Evolutionary conservation across 1,140 invertebrate species (phyloP).

Genomic region (Drosophila kurseongensis): DNA sequence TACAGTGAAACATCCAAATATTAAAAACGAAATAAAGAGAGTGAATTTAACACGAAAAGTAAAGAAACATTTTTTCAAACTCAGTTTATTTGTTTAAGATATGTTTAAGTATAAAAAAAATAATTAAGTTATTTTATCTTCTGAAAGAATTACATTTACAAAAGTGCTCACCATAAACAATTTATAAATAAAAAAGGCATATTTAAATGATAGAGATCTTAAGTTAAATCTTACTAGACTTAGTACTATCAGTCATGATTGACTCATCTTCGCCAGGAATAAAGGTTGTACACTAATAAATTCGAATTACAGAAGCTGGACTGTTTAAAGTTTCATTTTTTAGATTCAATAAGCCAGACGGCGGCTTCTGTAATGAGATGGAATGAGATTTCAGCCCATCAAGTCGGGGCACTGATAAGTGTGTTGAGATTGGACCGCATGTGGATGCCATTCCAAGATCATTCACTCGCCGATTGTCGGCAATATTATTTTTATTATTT

Average conservation of each 20-base stretch:
- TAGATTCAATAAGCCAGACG: constrained; percentile 25
- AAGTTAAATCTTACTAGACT: no score
- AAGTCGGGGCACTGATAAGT: constrained; percentile 58
- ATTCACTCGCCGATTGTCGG: constrained; percentile 45
- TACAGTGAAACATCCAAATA: constrained; percentile 11
- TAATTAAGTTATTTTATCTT: no score
- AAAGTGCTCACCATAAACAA: no score
- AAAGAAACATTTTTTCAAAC: no score
- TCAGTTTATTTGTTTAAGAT: no score
- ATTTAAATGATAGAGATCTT: no score
- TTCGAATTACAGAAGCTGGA: background rate
- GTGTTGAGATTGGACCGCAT: constrained; percentile 35
- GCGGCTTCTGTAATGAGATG: constrained; percentile 35
- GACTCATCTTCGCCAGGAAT: background rate
- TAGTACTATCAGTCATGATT: background rate
- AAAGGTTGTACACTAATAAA: background rate
- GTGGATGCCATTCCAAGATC: constrained; percentile 67
- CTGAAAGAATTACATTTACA: no score
- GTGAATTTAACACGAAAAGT: no score
- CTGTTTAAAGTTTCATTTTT: constrained; percentile 16
- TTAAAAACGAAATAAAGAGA: background rate
- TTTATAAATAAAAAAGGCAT: no score
- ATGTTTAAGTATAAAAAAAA: no score
- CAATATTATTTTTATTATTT: constrained; percentile 57
- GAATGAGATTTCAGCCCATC: constrained; percentile 36